Conservation (phyloP, 2,797 vertebrate species). For the Orestias chungarensis region DNA sequence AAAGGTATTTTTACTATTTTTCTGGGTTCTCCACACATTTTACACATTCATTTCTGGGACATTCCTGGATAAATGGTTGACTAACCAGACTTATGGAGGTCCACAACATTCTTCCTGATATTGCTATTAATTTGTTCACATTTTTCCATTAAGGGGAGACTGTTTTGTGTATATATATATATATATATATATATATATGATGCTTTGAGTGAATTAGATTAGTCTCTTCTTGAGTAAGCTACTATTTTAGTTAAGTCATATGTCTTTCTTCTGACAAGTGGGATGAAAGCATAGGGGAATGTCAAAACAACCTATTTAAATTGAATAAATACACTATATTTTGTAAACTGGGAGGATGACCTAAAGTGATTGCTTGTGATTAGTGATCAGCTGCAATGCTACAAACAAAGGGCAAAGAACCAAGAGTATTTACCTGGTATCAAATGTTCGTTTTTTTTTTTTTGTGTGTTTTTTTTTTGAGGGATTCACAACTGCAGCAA, state of each 20-base stretch:
- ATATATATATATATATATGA: no score
- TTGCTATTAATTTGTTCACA: neutral
- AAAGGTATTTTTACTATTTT: no score
- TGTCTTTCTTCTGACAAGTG: neutral
- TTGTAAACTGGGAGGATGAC: neutral
- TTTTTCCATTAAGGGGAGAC: neutral
- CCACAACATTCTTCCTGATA: neutral
- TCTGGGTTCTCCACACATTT: no score
- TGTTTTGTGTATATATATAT: no score
- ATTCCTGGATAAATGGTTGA: no score
- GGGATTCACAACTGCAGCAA: constrained; percentile 31
- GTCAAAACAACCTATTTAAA: neutral
- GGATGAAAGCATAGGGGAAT: neutral
- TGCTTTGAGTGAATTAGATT: neutral
- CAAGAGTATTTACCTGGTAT: neutral
- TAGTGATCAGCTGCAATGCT: neutral
- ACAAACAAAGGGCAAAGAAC: neutral
- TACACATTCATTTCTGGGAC: no score
- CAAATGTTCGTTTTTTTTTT: no score
- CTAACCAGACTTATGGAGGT: neutral
- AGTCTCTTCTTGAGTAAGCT: neutral
- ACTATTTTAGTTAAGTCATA: neutral
- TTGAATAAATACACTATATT: neutral
- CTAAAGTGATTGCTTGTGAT: neutral
- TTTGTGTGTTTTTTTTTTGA: no score